These are phyloP conservation scores for Cerastis leucographa DNA, from an alignment of 2,888 invertebrate species.

Conservation along the genomic window DNA sequence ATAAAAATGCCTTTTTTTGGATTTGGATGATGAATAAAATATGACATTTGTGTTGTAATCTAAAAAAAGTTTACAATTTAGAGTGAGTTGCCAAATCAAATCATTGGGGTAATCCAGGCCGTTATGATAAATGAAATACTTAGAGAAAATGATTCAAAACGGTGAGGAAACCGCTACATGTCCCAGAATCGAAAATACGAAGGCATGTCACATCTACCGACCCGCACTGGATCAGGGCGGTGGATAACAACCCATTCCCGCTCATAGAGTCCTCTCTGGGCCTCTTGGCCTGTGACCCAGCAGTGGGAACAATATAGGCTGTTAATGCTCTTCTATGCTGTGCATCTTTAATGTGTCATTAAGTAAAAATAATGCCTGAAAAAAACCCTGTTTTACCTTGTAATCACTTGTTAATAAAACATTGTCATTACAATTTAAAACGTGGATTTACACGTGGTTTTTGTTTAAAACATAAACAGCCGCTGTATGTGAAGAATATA, in stretches of 20 bases:
- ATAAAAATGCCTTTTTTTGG: neutral
- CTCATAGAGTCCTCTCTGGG: neutral
- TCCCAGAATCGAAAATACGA: neutral
- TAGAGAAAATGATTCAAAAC: neutral
- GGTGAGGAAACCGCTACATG: neutral
- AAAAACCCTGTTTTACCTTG: no score
- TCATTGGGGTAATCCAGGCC: no score
- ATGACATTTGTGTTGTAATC: neutral
- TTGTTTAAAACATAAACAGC: neutral
- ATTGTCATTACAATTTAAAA: slow-evolving; percentile 2
- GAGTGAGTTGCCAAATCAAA: neutral
- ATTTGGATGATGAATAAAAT: neutral
- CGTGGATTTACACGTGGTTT: neutral
- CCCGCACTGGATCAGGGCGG: neutral
- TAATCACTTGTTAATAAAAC: neutral
- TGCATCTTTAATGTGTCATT: neutral
- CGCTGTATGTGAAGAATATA: neutral
- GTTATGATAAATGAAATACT: neutral
- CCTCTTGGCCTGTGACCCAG: neutral
- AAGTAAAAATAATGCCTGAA: no score
- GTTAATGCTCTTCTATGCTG: neutral
- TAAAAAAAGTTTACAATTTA: neutral
- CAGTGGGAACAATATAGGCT: neutral
- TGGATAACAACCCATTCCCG: neutral
- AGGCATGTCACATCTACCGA: neutral